A percentile compares a stretch with the other conserved stretches of the same genome.
Conservation (phyloP, 2,888 invertebrate genomes). For the Epinotia demarniana region DNA sequence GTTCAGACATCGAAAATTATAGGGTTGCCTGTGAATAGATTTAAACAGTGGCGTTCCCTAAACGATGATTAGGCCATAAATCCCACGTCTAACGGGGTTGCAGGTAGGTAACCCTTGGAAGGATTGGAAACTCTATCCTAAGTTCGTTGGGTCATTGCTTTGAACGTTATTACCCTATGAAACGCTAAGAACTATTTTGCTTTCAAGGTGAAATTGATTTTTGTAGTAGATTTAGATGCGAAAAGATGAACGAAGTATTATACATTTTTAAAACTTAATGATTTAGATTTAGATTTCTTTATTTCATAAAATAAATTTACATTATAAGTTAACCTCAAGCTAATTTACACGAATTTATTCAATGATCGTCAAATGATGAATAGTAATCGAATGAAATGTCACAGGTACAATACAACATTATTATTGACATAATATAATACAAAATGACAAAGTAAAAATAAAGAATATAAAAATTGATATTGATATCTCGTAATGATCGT, state of each 20-base stretch:
- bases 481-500: too few relatives aligned
- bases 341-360: too few relatives aligned
- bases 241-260: background rate
- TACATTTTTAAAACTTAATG: too few relatives aligned
- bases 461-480: too few relatives aligned
- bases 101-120: slow-evolving; percentile 35
- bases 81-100: slow-evolving; percentile 23
- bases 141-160: slow-evolving; percentile 31
- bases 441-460: too few relatives aligned
- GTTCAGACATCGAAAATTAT: slow-evolving; percentile 22
- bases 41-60: slow-evolving; percentile 27
- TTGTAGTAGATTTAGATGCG: background rate
- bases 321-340: too few relatives aligned
- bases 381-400: too few relatives aligned
- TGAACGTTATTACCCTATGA: slow-evolving; percentile 33
- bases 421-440: too few relatives aligned
- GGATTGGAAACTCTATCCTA: slow-evolving; percentile 41
- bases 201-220: background rate
- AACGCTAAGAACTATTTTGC: slow-evolving; percentile 5
- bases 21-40: slow-evolving; percentile 21
- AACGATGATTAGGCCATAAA: slow-evolving; percentile 39
- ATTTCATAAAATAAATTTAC: too few relatives aligned
- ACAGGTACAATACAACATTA: too few relatives aligned
- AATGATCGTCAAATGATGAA: too few relatives aligned
- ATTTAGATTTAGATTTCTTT: too few relatives aligned